Evolutionary conservation across 2,113 vertebrate species (phyloP), one percentile per base, ranked within the genome.

Genomic region (Myotis brandtii): DNA sequence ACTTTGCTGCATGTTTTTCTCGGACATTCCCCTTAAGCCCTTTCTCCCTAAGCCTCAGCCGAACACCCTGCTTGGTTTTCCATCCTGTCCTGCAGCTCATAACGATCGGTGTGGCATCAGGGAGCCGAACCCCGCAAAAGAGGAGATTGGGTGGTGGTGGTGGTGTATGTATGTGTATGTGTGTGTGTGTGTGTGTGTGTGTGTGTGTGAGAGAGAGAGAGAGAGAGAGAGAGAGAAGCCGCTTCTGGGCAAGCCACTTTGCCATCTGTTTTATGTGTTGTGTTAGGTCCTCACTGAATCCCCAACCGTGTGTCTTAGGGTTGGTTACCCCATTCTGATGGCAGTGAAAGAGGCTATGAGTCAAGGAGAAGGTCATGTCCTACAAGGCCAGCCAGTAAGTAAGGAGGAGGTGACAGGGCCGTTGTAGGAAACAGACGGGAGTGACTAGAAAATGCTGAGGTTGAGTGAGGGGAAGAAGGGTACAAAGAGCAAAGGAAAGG

Each of bases 201-300:
- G 56, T 59, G 52, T 52, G 52, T 52, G 52, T 54, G 52, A 7
- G 52, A 16, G 34, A 43, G 40, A 62, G 18, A 23, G 43, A 16
- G 72, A 21, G n/a, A 21, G 67, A 20, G n/a, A n/a, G 69, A 72
- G 40, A n/a, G 40, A 8, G 1, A 2, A 23, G 72, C 13, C 76
- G 17, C 3, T 40, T 30, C 7, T 9, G 20, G 13, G 14, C 11
- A 17, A 27, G 50, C 18, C 40, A 13, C 11, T 48, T 37, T 48
- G 12, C 56, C 13, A 0, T 17, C 67, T 27, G 32, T 6, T 17
- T 16, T 27, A 0, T 0, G 0, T 18, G 0, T 25, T 0, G 0
- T 18, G 0, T 25, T 2, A 3, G 27, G n/a, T 34, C 82, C 52
- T 32, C 75, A 32, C 27, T 3, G 23, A 25, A 16, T 14, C 34